Percentiles rank a stretch among this genome's conserved stretches.
Conservation (phyloP, 1,140 invertebrate species). For the Antheraea pernyi region DNA sequence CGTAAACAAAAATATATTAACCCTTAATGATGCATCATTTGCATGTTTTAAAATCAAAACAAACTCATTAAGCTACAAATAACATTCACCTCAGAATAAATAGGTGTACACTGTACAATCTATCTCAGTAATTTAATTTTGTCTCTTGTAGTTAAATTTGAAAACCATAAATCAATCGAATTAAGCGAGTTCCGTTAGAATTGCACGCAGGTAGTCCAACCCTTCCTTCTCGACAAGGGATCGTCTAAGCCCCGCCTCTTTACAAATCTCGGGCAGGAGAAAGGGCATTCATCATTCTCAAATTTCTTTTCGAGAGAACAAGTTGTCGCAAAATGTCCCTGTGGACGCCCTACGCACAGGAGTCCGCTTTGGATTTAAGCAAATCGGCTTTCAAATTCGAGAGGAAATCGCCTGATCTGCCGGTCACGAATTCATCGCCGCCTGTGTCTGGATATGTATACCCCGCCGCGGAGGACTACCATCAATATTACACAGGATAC, state of each 20-base stretch:
- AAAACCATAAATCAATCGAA: slow-evolving; percentile 17
- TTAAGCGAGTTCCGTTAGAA: slow-evolving; percentile 18
- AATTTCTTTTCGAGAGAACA: slow-evolving; percentile 13
- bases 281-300: slow-evolving; percentile 15
- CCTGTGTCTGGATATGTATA: slow-evolving; percentile 10
- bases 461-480: slow-evolving; percentile 14
- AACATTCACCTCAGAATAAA: background rate
- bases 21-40: slow-evolving; percentile 3
- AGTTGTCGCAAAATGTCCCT: slow-evolving; percentile 24
- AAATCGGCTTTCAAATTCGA: slow-evolving; percentile 19
- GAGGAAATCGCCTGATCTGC: slow-evolving; percentile 17
- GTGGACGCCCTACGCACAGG: slow-evolving; percentile 30
- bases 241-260: slow-evolving; percentile 21
- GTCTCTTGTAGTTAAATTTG: slow-evolving; percentile 1
- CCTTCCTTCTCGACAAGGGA: slow-evolving; percentile 14
- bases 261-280: background rate
- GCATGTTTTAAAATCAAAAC: slow-evolving; percentile 2
- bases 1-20: background rate
- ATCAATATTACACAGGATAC: slow-evolving; percentile 19
- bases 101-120: background rate
- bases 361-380: slow-evolving; percentile 25
- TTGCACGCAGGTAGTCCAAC: slow-evolving; percentile 18
- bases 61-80: background rate
- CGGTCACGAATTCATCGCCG: slow-evolving; percentile 11
- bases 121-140: background rate